phyloP scores from a whole-genome alignment of 23 tunicate species.

The Trididemnum clinides region DNA sequence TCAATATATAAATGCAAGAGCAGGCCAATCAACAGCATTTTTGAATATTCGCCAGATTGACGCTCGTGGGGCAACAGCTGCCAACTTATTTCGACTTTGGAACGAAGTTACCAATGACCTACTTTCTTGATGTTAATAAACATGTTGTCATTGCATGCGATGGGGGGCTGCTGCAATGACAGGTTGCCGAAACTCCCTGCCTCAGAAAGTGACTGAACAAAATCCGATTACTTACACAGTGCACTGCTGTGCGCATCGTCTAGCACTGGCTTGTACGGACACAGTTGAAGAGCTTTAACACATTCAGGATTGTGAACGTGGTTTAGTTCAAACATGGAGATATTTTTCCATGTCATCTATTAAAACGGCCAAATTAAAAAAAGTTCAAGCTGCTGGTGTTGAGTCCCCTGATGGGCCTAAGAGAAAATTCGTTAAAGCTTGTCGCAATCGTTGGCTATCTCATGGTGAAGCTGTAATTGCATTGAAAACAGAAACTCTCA shows the following conservation, averaged over 20 bases:
- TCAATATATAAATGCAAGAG: too few relatives aligned
- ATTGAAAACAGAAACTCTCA: slow-evolving; percentile 19
- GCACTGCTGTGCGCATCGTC: slow-evolving; percentile 40
- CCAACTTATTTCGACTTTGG: slow-evolving; percentile 40
- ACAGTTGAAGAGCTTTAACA: slow-evolving; percentile 31
- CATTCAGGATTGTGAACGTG: slow-evolving; percentile 38
- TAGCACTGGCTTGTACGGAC: slow-evolving; percentile 43
- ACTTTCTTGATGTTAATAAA: slow-evolving; percentile 27
- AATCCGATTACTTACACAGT: slow-evolving; percentile 36
- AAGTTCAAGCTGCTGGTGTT: slow-evolving; percentile 26
- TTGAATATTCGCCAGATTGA: slow-evolving; percentile 35
- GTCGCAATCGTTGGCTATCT: slow-evolving; percentile 38
- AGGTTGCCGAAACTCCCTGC: slow-evolving; percentile 36
- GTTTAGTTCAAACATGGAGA: slow-evolving; percentile 33
- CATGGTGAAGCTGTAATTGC: slow-evolving; percentile 43
- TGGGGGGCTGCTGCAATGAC: slow-evolving; percentile 49
- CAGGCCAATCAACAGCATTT: too few relatives aligned
- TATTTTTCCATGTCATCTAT: slow-evolving; percentile 17
- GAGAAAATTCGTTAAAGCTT: slow-evolving; percentile 36
- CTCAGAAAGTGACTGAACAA: slow-evolving; percentile 35
- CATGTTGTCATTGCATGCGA: slow-evolving; percentile 41
- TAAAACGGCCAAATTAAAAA: slow-evolving; percentile 23
- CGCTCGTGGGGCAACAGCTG: slow-evolving; percentile 35
- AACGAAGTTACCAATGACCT: slow-evolving; percentile 22
- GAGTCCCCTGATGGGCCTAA: slow-evolving; percentile 1